Evolutionary conservation across 2,888 invertebrate species (phyloP).

Genomic region (Cerastis leucographa): DNA sequence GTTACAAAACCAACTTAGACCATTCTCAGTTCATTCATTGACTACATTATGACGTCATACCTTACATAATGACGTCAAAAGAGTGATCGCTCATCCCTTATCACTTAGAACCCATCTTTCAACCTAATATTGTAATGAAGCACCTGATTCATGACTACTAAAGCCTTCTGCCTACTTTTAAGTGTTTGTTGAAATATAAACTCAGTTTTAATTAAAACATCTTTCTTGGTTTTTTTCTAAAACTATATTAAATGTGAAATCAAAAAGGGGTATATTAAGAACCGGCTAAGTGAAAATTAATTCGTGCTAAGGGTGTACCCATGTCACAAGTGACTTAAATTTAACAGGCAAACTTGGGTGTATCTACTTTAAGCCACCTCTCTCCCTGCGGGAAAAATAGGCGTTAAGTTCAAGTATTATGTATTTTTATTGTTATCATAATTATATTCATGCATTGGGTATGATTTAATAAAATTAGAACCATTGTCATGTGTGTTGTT

Average conservation of each 20-base stretch:
- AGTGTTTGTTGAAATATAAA: constrained; percentile 73
- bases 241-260: constrained; percentile 45
- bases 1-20: neutral
- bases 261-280: constrained; percentile 22
- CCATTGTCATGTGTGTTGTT: neutral
- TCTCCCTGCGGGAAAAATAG: too few species aligned
- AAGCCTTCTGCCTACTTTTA: constrained; percentile 71
- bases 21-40: neutral
- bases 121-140: constrained; percentile 72
- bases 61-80: neutral
- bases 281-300: neutral
- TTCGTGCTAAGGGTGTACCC: neutral
- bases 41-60: too few species aligned
- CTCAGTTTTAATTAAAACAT: constrained; percentile 73
- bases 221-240: constrained; percentile 37
- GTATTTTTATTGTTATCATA: too few species aligned
- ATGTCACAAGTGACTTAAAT: neutral
- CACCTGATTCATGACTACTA: constrained; percentile 71
- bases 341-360: too few species aligned
- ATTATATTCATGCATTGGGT: too few species aligned
- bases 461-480: neutral
- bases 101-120: constrained; percentile 60
- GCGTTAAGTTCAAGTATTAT: too few species aligned
- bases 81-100: constrained; percentile 31
- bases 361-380: too few species aligned